Conservation (phyloP, 2,113 vertebrate species). For the Columba janthina region DNA sequence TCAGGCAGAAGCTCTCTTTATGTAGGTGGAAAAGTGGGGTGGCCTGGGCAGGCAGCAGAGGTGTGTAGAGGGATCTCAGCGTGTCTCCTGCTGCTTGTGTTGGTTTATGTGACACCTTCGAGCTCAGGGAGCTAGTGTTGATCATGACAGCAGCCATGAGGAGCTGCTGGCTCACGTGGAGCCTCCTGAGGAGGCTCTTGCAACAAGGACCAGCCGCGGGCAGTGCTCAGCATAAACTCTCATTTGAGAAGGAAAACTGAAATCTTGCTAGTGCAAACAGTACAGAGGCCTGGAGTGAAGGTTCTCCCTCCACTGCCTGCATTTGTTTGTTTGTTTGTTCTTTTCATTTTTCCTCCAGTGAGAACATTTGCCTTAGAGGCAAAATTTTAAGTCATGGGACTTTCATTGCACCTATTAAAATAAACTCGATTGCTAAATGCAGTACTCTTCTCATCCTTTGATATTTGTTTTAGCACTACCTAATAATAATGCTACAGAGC, state of each 20-base stretch:
- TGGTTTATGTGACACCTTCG: background rate
- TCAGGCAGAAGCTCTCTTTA: background rate
- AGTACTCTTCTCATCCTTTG: background rate
- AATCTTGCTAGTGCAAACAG: background rate
- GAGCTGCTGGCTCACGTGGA: background rate
- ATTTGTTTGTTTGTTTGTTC: background rate
- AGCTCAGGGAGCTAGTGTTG: background rate
- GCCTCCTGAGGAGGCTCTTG: rapidly evolving
- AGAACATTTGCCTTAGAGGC: background rate
- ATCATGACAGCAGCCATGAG: rapidly evolving
- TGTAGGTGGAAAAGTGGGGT: background rate
- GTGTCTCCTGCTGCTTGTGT: background rate
- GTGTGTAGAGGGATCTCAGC: background rate
- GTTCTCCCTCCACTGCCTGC: background rate
- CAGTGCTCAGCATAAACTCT: background rate
- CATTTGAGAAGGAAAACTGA: background rate
- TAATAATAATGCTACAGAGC: background rate
- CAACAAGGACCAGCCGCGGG: rapidly evolving
- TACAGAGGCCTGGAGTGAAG: background rate
- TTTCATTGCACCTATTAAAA: constrained; percentile 12
- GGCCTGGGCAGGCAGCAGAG: background rate
- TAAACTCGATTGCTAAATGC: background rate
- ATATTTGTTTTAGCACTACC: background rate
- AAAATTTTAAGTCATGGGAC: constrained; percentile 10
- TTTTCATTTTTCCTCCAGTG: background rate